Evolutionary conservation across 2,113 vertebrate species (phyloP), one percentile per base, ranked within the genome.

Genomic region (Tupaia chinensis): DNA sequence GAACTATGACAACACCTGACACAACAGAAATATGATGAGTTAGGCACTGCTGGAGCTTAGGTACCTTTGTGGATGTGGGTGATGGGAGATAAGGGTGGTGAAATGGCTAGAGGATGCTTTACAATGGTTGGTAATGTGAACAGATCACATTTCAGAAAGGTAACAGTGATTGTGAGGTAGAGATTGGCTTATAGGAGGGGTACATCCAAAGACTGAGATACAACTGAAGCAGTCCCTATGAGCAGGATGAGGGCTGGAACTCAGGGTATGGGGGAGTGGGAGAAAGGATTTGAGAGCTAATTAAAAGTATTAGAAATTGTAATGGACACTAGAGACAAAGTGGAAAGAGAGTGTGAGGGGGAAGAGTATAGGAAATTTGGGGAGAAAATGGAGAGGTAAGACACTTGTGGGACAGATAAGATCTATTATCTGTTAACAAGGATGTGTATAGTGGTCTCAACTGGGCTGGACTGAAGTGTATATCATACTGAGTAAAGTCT

Each of bases 221-320:
- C n/a, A 25, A 0, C 0, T 54, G 34, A 56, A 25, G 34, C 63
- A 32, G 78, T 19, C 8, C 1, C 2, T 19, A 13, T 32, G 7
- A 74, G 19, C 11, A 70, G 11, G 7, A 25, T 20, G 66, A 63
- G 11, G 2, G 1, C 15, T 0, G 14, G 73, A 61, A n/a, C 19
- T 77, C 20, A 72, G 76, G 44, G 14, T 8, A 1, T 9, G 15
- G 2, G 7, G 16, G 44, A 44, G 44, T 44, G 44, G 44, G 44
- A 5, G 20, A 79, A 58, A 11, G 54, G 69, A 72, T 25, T 58
- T 44, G 60, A 66, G 58, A 73, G 4, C 58, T 65, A 25, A 53
- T 76, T 78, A 27, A 60, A 65, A 32, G 44, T 44, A 44, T 44
- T 44, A 44, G 44, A 44, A 44, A 44, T 44, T 44, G 44, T 44